Base-by-base conservation (phyloP, 2,113 vertebrate genomes). In the Toxostoma redivivum region DNA sequence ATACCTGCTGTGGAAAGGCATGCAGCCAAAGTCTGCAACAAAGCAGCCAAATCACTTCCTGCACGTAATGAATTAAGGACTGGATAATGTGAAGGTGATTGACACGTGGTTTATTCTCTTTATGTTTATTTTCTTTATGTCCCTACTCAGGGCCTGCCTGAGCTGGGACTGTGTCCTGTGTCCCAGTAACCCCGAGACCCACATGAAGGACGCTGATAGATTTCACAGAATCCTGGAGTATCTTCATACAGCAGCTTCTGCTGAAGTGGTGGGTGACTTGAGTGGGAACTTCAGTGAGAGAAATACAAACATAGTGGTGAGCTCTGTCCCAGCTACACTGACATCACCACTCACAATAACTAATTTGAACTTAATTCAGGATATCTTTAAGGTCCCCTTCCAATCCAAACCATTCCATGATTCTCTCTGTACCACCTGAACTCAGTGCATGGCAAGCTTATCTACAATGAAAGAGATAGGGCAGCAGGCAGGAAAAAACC, bases 141-240 rank as follows among this genome's bases (percentile, higher is more conserved):
- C 5, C 20, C 28, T 74, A 47, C 48, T 58, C 8, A 51, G 42
- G 61, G 25, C 33, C 53, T 61, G 56, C 60, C 54, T 53, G 40
- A 57, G 7, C 17, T 15, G 24, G 45, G 40, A 60, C 31, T 57
- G 47, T 42, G 21, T 83, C 30, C 42, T 19, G 4, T 23, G 45
- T n/a, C 57, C 50, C 0, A 0, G 37, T 33, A 48, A 21, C 25
- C 40, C 30, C 0, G 0, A 60, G 30, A 50, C 5, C 7, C 54
- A 61, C 0, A 0, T 27, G 65, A 28, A 47, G n/a, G 61, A 70
- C n/a, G 38, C 25, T 0, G 13, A 35, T 25, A 19, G 33, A 53
- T 42, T 83, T 69, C 54, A 42, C 3, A 27, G 35, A 69, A 33
- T 54, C 15, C 14, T 35, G 47, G n/a, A 2, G 0, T 44, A 7